phyloP scores from a whole-genome alignment of 1,140 invertebrate species.

The Nasonia giraulti region DNA sequence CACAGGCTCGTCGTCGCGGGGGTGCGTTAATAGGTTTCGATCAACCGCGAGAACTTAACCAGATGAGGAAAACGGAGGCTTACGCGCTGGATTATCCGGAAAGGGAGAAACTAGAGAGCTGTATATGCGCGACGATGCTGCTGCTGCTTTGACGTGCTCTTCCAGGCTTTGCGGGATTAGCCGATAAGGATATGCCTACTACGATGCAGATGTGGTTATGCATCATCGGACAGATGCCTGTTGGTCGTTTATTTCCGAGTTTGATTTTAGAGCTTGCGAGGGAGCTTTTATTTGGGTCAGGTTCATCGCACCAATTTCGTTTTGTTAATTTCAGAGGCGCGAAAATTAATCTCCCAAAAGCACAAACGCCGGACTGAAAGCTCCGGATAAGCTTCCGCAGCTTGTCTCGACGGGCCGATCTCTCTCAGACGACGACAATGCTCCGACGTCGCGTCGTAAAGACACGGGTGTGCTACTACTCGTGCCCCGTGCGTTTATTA shows the following conservation, averaged over 20 bases:
- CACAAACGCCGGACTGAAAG: not conserved
- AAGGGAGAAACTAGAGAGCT: slow-evolving; percentile 5
- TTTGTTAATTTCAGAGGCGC: too few relatives aligned
- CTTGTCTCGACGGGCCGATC: not conserved
- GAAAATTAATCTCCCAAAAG: not conserved
- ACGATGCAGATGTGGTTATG: too few relatives aligned
- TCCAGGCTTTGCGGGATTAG: slow-evolving; percentile 2
- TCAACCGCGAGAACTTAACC: slow-evolving; percentile 20
- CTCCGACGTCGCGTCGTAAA: not conserved
- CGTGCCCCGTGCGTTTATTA: slow-evolving; percentile 35
- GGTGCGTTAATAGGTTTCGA: slow-evolving; percentile 35
- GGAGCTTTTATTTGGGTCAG: too few relatives aligned
- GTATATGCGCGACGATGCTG: not conserved
- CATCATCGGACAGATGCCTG: too few relatives aligned
- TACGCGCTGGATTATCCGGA: slow-evolving; percentile 6
- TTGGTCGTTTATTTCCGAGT: too few relatives aligned
- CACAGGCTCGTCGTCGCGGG: not conserved
- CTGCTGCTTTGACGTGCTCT: not conserved
- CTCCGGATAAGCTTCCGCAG: not conserved
- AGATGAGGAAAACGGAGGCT: slow-evolving; percentile 9
- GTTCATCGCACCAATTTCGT: too few relatives aligned
- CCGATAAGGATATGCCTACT: not conserved
- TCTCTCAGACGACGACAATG: not conserved
- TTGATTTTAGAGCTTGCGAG: too few relatives aligned
- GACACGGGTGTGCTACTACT: not conserved